phyloP scores from a whole-genome alignment of 2,888 invertebrate species.

The Hydriomena furcata region DNA sequence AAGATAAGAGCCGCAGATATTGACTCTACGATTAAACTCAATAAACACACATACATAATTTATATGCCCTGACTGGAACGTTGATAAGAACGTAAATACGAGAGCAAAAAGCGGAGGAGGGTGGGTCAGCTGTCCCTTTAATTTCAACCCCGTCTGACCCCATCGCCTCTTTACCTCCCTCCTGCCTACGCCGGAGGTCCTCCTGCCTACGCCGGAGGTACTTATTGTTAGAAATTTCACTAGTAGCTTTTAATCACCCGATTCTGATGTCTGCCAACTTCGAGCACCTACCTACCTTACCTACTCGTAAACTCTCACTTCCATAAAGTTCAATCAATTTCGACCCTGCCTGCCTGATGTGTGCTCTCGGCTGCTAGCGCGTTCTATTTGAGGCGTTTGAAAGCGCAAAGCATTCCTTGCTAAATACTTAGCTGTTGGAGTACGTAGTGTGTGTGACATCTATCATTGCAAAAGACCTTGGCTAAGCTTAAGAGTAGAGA shows the following conservation, averaged over 20 bases:
- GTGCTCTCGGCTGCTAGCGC: constrained; percentile 3
- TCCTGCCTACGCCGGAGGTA: constrained; percentile 27
- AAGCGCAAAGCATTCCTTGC: constrained; percentile 23
- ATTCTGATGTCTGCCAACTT: constrained; percentile 23
- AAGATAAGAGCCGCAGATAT: constrained; percentile 57
- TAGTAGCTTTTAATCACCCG: constrained; percentile 25
- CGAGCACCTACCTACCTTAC: no score
- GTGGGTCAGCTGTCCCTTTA: constrained; percentile 36
- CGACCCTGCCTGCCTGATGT: constrained; percentile 4
- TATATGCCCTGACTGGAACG: constrained; percentile 22
- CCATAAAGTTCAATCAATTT: constrained; percentile 11
- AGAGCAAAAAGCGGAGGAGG: constrained; percentile 27
- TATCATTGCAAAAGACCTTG: constrained; percentile 18
- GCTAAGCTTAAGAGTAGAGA: constrained; percentile 13
- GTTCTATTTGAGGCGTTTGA: constrained; percentile 6
- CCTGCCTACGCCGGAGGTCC: constrained; percentile 26
- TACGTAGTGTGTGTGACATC: constrained; percentile 9
- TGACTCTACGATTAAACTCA: constrained; percentile 52
- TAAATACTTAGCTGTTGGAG: constrained; percentile 18
- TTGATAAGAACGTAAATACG: constrained; percentile 34
- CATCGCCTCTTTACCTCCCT: constrained; percentile 22
- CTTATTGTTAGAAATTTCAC: constrained; percentile 31
- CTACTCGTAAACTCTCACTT: constrained; percentile 20
- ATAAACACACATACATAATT: constrained; percentile 29
- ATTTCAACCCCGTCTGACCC: constrained; percentile 26